Percentiles rank a stretch among this genome's conserved stretches.
Evolutionary conservation across 2,797 vertebrate genomes (phyloP).

Genomic region (Poecilia gillii): DNA sequence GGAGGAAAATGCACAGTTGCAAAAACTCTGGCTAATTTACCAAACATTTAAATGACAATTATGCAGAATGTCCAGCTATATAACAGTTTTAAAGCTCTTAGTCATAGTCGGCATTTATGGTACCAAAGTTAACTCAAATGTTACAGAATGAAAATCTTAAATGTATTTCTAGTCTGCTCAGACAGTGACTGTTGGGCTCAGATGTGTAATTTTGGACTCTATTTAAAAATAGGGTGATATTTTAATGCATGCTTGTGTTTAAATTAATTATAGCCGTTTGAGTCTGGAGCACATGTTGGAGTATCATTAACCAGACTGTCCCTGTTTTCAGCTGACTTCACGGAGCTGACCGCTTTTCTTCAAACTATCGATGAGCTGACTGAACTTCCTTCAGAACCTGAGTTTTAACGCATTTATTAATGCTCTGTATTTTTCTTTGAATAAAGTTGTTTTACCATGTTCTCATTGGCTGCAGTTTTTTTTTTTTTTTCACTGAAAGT

Average conservation of each 20-base stretch:
- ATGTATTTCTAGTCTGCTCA: background rate
- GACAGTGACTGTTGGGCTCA: background rate
- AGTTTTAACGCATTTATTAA: slow-evolving; percentile 18
- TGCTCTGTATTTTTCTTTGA: slow-evolving; percentile 1
- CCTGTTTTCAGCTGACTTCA: slow-evolving; percentile 37
- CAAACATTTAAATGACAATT: too few species aligned
- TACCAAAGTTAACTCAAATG: too few species aligned
- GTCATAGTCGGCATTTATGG: too few species aligned
- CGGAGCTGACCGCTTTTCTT: slow-evolving; percentile 66
- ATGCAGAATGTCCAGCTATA: too few species aligned
- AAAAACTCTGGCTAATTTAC: too few species aligned
- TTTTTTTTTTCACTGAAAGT: background rate
- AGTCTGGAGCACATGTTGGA: slow-evolving; percentile 1
- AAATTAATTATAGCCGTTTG: background rate
- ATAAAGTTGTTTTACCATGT: slow-evolving; percentile 45
- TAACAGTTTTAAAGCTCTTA: too few species aligned
- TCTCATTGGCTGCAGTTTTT: background rate
- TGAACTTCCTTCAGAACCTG: slow-evolving; percentile 68
- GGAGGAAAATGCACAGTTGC: too few species aligned
- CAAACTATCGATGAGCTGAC: slow-evolving; percentile 71
- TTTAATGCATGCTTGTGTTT: background rate
- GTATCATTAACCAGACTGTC: slow-evolving; percentile 38
- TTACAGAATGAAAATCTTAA: too few species aligned
- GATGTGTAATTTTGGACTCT: background rate
- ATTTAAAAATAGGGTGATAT: background rate